Evolutionary conservation across 2,113 vertebrate species (phyloP).

Genomic region (Arenaria interpres): DNA sequence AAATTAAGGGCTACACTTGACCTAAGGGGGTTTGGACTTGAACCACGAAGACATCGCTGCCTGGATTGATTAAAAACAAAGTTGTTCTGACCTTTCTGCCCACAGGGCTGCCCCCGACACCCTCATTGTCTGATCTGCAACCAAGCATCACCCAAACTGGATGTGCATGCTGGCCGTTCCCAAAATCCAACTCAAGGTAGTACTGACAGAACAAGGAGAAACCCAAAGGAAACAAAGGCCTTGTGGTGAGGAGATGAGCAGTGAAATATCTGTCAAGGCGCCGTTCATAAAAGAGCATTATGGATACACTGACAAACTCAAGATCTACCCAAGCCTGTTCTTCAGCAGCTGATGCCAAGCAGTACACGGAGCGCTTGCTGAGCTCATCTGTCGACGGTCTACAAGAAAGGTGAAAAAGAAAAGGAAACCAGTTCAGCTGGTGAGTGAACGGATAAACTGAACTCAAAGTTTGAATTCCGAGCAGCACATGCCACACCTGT

Average conservation of each 20-base stretch:
- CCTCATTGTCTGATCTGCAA: background rate
- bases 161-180: background rate
- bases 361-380: slow-evolving; percentile 22
- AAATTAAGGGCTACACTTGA: background rate
- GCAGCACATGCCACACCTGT: background rate
- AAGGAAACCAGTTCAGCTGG: slow-evolving; percentile 2
- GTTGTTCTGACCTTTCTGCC: slow-evolving; percentile 18
- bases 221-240: background rate
- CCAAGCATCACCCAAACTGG: background rate
- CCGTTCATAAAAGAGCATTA: slow-evolving; percentile 16
- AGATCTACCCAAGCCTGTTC: slow-evolving; percentile 30
- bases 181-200: background rate
- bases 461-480: background rate
- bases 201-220: background rate
- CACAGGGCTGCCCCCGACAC: background rate
- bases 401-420: background rate
- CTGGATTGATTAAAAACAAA: background rate
- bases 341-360: slow-evolving; percentile 14
- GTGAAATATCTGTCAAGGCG: background rate
- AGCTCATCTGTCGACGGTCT: background rate
- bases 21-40: background rate
- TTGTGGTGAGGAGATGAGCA: background rate
- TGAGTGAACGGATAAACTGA: background rate
- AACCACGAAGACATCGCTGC: background rate
- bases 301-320: slow-evolving; percentile 13